Conservation (phyloP, 2,113 vertebrate genomes). For the Epinephelus moara region DNA sequence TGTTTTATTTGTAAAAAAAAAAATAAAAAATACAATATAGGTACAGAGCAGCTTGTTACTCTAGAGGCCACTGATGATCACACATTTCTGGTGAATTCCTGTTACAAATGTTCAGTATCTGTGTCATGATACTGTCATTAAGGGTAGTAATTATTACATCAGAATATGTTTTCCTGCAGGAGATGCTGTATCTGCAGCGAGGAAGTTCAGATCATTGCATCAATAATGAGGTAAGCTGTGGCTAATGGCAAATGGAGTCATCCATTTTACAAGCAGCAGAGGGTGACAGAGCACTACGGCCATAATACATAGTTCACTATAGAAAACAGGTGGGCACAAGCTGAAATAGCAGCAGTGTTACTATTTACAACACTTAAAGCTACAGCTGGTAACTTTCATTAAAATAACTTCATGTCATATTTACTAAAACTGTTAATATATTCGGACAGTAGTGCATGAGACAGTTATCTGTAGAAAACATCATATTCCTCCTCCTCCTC, state of each 20-base stretch:
- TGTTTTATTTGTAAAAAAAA: no score
- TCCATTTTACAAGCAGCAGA: constrained; percentile 57
- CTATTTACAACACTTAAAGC: background rate
- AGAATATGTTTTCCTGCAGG: constrained; percentile 6
- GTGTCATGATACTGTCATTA: background rate
- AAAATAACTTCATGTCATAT: no score
- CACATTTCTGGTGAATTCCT: background rate
- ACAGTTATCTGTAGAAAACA: no score
- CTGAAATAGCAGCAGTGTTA: background rate
- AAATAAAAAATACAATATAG: no score
- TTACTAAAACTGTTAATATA: no score
- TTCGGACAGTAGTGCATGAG: no score
- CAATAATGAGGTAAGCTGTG: constrained; percentile 10
- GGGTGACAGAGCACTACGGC: constrained; percentile 46
- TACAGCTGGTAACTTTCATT: no score
- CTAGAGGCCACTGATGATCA: background rate
- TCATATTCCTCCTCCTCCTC: no score
- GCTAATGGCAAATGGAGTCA: constrained; percentile 12
- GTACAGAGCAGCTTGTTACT: background rate
- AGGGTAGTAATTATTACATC: background rate
- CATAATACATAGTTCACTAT: background rate
- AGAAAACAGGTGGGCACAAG: background rate
- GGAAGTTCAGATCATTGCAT: constrained; percentile 6
- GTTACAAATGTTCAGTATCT: background rate
- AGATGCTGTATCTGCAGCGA: constrained; percentile 1